phyloP scores from a whole-genome alignment of 2,797 vertebrate genomes.

The Tragelaphus eurycerus region DNA sequence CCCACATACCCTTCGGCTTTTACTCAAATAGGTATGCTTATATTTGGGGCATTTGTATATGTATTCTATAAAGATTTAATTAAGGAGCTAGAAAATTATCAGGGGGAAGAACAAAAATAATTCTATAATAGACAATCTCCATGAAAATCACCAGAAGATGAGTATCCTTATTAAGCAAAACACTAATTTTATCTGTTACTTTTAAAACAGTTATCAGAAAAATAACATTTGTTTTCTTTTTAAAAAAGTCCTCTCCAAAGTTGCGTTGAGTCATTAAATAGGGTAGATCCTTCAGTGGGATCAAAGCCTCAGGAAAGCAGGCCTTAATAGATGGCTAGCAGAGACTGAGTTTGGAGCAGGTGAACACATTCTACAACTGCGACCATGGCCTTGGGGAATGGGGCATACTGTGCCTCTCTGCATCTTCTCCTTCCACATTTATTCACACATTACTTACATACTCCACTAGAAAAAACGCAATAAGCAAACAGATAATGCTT shows the following conservation, averaged over 20 bases:
- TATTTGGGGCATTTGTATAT: not conserved
- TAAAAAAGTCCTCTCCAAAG: not conserved
- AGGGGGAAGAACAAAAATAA: not conserved
- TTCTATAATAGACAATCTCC: not conserved
- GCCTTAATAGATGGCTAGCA: not conserved
- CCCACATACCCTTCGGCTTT: not conserved
- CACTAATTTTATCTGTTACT: slow-evolving; percentile 10
- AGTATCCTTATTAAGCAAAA: slow-evolving; percentile 13
- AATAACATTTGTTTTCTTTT: not conserved
- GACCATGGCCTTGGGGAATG: not conserved
- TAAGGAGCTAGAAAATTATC: slow-evolving; percentile 30
- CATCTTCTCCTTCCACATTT: not conserved
- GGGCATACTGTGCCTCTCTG: not conserved
- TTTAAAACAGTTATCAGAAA: slow-evolving; percentile 17
- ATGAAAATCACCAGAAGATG: slow-evolving; percentile 26
- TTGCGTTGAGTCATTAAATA: not conserved
- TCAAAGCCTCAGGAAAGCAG: not conserved
- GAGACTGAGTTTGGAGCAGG: not conserved
- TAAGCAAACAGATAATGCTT: slow-evolving; percentile 3
- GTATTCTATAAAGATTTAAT: not conserved
- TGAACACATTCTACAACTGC: not conserved
- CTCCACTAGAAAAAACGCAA: not conserved
- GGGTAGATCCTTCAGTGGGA: not conserved
- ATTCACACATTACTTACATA: not conserved
- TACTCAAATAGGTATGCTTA: not conserved